These are phyloP conservation scores for Malacoraja senta DNA, from an alignment of 2,797 vertebrate species.

Conservation along the genomic window DNA sequence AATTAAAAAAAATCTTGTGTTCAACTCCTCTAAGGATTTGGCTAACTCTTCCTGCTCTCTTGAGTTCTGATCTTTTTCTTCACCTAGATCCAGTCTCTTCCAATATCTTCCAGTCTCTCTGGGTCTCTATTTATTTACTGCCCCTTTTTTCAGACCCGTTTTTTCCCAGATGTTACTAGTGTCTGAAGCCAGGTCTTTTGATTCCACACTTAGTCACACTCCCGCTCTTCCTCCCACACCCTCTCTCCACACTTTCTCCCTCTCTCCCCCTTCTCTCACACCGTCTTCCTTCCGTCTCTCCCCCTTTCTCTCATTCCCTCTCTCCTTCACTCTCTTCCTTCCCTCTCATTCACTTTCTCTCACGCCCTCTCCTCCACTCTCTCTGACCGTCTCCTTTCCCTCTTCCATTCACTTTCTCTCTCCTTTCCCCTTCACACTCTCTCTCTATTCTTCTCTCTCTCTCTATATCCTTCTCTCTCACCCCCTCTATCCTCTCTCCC, in stretches of 20 bases:
- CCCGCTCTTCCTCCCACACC: too few species aligned
- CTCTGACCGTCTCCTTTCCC: too few species aligned
- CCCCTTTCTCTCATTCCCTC: too few species aligned
- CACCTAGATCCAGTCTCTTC: not conserved
- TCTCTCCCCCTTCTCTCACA: not conserved
- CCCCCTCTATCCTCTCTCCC: not conserved
- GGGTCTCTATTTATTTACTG: not conserved
- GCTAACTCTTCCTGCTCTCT: not conserved
- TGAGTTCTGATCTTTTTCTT: not conserved
- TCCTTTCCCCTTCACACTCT: not conserved
- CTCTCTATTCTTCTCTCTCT: not conserved
- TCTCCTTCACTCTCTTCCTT: too few species aligned
- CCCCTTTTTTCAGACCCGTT: too few species aligned
- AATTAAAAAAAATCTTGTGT: not conserved
- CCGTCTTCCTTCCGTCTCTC: too few species aligned
- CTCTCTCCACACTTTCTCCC: not conserved
- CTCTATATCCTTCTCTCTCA: not conserved
- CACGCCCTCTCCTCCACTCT: too few species aligned
- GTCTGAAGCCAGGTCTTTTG: not conserved
- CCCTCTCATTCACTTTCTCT: too few species aligned
- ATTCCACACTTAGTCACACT: too few species aligned
- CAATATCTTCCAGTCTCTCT: not conserved
- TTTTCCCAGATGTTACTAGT: too few species aligned
- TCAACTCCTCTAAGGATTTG: conserved; percentile 4
- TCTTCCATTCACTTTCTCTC: too few species aligned